Base-by-base conservation (phyloP, 2,113 vertebrate species). In the Oostethus manadensis region DNA sequence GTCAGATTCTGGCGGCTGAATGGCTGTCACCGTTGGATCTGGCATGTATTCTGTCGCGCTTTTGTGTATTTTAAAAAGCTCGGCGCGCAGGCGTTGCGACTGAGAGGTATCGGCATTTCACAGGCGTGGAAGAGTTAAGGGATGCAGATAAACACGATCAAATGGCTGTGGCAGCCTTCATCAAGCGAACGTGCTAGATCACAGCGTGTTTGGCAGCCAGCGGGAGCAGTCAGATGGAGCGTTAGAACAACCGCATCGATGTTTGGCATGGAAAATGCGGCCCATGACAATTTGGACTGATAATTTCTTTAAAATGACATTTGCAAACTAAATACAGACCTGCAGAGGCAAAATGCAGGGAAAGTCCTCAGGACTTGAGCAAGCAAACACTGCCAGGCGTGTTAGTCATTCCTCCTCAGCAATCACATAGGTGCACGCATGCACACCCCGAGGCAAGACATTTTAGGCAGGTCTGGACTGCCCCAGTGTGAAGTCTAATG, bases 391-490 rank as follows among this genome's bases (percentile, higher is more conserved):
- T 67, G 70, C 75, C 45, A 13, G 64, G 29, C 73, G 75, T 1
- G 56, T 80, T 81, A 87, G 62, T 84, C 83, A 83, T 60, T 80
- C 75, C 58, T 46, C 51, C 72, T 80, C 48, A 59, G 71, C 73
- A 79, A 80, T 74, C 81, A 73, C 61, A 76, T 67, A 73, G 66
- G 69, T 77, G 66, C 77, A 73, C 62, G 13, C 72, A 55, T 53
- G 42, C 76, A 68, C 58, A 70, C 71, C 84, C 76, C 67, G 61
- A 76, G 83, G 86, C 79, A 71, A 80, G 51, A 78, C 71, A 87
- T 87, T 86, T 86, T 66, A 83, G 79, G 77, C 85, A 87, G 81
- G 85, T 88, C 79, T 80, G 82, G 73, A 79, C 84, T 76, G 65
- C 68, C 76, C 60, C 68, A 68, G 44, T 70, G 46, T 13, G 10